These are phyloP conservation scores for Argyrosomus regius DNA, from an alignment of 2,797 vertebrate genomes.

Conservation along the genomic window DNA sequence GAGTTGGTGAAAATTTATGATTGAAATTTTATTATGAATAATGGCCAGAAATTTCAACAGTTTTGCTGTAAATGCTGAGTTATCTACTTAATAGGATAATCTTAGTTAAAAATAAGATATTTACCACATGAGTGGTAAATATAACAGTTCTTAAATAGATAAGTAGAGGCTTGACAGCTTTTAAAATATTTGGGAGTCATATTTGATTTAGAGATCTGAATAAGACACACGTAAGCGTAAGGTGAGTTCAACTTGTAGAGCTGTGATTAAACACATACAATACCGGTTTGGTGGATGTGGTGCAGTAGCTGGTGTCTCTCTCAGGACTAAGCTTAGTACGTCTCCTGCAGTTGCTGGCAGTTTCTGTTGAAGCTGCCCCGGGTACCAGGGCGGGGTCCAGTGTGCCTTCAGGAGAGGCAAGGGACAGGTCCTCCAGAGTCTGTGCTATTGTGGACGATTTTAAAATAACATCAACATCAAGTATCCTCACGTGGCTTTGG, in stretches of 20 bases:
- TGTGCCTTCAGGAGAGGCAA: slow-evolving; percentile 46
- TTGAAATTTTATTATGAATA: background rate
- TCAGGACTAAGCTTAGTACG: slow-evolving; percentile 37
- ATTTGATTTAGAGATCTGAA: background rate
- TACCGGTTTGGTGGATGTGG: slow-evolving; percentile 73
- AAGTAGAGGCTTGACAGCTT: slow-evolving; percentile 16
- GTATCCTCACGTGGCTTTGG: background rate
- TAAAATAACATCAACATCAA: slow-evolving; percentile 35
- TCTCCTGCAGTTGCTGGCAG: slow-evolving; percentile 51
- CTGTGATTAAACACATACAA: slow-evolving; percentile 19
- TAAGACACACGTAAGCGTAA: background rate
- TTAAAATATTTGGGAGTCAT: background rate
- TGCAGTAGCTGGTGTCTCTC: slow-evolving; percentile 61
- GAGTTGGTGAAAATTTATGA: background rate
- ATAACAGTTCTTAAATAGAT: background rate
- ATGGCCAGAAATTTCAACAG: background rate
- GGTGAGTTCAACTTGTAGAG: slow-evolving; percentile 1
- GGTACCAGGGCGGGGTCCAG: background rate
- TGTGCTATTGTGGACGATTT: slow-evolving; percentile 37
- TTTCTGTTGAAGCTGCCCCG: slow-evolving; percentile 38
- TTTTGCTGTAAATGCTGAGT: slow-evolving; percentile 9
- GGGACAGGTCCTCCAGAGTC: slow-evolving; percentile 49
- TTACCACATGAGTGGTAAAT: slow-evolving; percentile 10
- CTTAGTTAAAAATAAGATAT: slow-evolving; percentile 24
- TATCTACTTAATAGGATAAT: slow-evolving; percentile 2